Base-by-base conservation (phyloP, 2,888 invertebrate genomes). In the Latrodectus elegans region DNA sequence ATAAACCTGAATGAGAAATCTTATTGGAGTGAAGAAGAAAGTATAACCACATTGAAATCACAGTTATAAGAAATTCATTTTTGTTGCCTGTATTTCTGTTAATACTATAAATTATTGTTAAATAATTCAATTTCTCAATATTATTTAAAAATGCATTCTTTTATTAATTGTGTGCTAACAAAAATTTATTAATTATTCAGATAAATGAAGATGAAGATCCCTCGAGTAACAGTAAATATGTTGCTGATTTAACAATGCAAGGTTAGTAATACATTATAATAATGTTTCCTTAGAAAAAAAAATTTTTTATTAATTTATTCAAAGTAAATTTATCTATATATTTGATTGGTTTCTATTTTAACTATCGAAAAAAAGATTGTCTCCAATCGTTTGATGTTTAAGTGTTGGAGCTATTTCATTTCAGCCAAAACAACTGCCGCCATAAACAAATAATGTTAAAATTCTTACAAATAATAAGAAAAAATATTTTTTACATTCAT, bases 191-290 rank as follows among this genome's bases (percentile, higher is more conserved):
- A 12, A 52, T 10, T 49, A 52, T 77, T 26, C 15, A 78, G 78
- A n/a, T 78, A 6, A 70, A 78, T 55, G 78, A 78, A 10, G 53
- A 52, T 10, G 67, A 81, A 14, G 81, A 74, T 52, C 53, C 74
- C 1, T 60, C 67, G n/a, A 53, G 73, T 17, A 67, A 51, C 6
- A 67, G 67, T 52, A 65, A 81, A 26, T 73, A 55, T 53, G 17
- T 81, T 0, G 81, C 81, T 12, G 81, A 81, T 38, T 73, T 81
- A 74, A 74, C 74, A 15, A 67, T 81, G 73, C 73, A 81, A 81
- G 81, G 81, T 81, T 65, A 22, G 12, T 53, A 72, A 15, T 68
- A 22, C 8, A 26, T 49, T 26, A 71, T 2, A 0, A 15, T 71
- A 0, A 49, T 8, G 10, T 11, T 38, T 14, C 51, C 15, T 4